Evolutionary conservation across 1,140 invertebrate genomes (phyloP).

Genomic region (Pristionchus pacificus): DNA sequence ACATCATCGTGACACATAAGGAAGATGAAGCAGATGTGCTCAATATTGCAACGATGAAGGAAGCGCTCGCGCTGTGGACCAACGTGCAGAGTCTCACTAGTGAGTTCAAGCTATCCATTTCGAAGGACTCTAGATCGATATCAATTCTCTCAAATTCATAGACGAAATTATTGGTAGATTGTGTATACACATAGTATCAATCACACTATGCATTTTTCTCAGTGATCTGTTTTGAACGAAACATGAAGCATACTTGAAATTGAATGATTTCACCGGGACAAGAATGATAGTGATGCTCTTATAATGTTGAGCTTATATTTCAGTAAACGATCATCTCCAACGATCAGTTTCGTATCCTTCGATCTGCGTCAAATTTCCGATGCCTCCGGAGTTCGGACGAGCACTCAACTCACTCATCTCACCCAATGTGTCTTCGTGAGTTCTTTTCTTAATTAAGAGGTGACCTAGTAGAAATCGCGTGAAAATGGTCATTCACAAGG

Average conservation of each 20-base stretch:
- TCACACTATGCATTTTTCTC: background rate
- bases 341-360: conserved; percentile 40
- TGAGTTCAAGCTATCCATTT: no score
- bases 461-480: no score
- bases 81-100: conserved; percentile 36
- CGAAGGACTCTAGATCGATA: no score
- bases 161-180: no score
- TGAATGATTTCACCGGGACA: background rate
- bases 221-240: background rate
- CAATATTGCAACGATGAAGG: conserved; percentile 46
- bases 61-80: conserved; percentile 52
- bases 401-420: conserved; percentile 34
- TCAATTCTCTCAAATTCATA: no score
- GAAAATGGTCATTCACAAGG: no score
- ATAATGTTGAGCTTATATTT: no score
- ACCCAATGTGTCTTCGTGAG: conserved; percentile 41
- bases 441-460: conserved; percentile 17
- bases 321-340: background rate
- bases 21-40: conserved; percentile 47
- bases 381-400: conserved; percentile 46
- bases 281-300: background rate
- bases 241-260: background rate
- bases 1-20: conserved; percentile 50
- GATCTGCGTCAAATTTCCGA: conserved; percentile 56
- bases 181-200: no score